A percentile compares a stretch with the other conserved stretches of the same genome.
These are phyloP conservation scores for Odontophorus gujanensis DNA, from an alignment of 2,113 vertebrate genomes.

Conservation along the genomic window DNA sequence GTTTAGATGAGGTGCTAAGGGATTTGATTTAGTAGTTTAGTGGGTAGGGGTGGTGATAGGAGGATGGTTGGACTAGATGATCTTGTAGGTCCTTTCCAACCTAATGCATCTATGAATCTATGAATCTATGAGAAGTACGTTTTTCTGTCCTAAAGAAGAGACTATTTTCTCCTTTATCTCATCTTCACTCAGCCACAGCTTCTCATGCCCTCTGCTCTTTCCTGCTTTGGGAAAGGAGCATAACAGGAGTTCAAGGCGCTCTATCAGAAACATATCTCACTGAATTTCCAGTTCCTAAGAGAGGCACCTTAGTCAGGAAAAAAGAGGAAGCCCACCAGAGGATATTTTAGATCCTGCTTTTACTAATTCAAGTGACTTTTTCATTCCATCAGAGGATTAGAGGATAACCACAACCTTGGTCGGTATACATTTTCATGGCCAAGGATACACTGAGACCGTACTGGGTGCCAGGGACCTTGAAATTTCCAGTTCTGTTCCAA, in stretches of 20 bases:
- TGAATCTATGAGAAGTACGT: not conserved
- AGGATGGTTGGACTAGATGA: too few relatives aligned
- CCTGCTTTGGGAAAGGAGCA: not conserved
- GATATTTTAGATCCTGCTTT: not conserved
- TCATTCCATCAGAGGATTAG: not conserved
- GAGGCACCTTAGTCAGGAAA: not conserved
- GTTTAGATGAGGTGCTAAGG: too few relatives aligned
- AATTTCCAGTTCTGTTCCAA: not conserved
- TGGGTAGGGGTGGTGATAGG: too few relatives aligned
- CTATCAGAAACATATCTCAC: not conserved
- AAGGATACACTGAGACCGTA: rapidly evolving
- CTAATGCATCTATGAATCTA: too few relatives aligned
- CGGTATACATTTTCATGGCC: not conserved
- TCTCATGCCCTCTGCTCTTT: not conserved
- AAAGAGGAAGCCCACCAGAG: not conserved
- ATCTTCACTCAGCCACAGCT: not conserved
- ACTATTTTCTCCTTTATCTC: not conserved
- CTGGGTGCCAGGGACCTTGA: not conserved
- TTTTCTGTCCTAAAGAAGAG: not conserved
- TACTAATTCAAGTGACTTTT: not conserved
- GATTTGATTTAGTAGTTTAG: too few relatives aligned
- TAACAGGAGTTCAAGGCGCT: not conserved
- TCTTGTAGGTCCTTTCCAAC: too few relatives aligned
- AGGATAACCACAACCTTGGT: not conserved
- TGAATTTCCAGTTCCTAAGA: not conserved